Conservation (phyloP, 2,797 vertebrate species). For the Nothura maculosa region DNA sequence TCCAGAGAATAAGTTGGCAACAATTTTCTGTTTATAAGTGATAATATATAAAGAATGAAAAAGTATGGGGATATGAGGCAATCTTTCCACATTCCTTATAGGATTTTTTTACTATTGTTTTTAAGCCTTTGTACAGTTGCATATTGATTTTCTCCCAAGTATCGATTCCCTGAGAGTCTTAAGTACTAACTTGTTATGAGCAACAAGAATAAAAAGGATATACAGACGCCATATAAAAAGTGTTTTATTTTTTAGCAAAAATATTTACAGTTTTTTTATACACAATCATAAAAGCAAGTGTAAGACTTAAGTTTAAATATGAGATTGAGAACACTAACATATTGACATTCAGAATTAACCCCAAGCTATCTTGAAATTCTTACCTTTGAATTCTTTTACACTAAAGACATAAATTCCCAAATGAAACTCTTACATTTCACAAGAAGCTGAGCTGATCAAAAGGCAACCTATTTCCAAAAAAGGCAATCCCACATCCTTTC, state of each 20-base stretch:
- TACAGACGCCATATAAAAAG: neutral
- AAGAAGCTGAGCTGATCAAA: neutral
- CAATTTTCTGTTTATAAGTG: neutral
- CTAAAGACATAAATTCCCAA: no score
- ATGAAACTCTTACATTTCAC: neutral
- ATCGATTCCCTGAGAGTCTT: neutral
- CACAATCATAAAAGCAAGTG: neutral
- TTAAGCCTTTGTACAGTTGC: no score
- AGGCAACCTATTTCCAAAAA: neutral
- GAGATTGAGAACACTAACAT: neutral
- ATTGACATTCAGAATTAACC: neutral
- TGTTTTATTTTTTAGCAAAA: constrained; percentile 20
- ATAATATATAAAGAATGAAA: neutral
- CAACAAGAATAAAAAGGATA: neutral
- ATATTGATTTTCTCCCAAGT: neutral
- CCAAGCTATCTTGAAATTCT: neutral
- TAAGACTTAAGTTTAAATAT: neutral
- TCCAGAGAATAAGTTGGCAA: neutral
- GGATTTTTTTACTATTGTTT: neutral
- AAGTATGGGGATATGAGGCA: neutral
- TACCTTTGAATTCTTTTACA: neutral
- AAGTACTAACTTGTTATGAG: neutral
- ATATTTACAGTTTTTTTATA: neutral
- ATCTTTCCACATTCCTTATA: neutral
- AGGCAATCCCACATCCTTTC: neutral